Evolutionary conservation across 2,113 vertebrate genomes (phyloP), one percentile per base, ranked within the genome.

Genomic region (Phyllostomus hastatus): DNA sequence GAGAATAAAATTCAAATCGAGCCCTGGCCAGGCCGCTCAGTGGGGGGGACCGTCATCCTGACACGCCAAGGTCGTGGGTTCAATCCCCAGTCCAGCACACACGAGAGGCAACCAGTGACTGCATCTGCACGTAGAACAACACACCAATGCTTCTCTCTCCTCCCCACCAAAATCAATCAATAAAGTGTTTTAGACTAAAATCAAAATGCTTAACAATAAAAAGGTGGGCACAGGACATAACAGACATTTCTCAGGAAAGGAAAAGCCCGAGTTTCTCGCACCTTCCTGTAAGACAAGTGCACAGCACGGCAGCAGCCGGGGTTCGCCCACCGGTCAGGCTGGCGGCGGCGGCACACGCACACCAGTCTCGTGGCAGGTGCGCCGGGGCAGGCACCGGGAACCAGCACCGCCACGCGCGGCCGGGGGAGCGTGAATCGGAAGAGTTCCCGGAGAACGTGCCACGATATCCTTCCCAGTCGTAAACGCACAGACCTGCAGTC

Each of bases 181-280:
- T 61, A 26, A 28, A 28, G 28, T 24, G 12, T 1, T 61, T 61
- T 61, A 31, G 26, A 61, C 26, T 94, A 57, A 76, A 95, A 92
- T 94, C 57, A 67, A 95, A 92, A 84, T 38, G 28, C 67, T 93
- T 50, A 50, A 48, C 41, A 57, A 72, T 48, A 54, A 86, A 87
- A 83, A n/a, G 57, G 52, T n/a, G 70, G 50, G 72, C 89, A 96
- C 76, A 95, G 38, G 41, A 41, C 54, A 43, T 9, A 38, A 41
- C 31, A 57, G 81, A 79, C 50, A 35, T 67, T 86, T 87, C 85
- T 54, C 14, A 35, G 48, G 31, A 16, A 91, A 87, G 24, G 41
- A 93, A 73, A 88, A 54, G 6, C 79, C 59, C 86, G 54, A 24
- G 4, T 17, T 35, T 86, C 78, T 85, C 66, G 10, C 5, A 57